Percentiles rank a stretch among this genome's conserved stretches.
phyloP scores from a whole-genome alignment of 2,888 invertebrate genomes.

The Nemotelus pantherinus region DNA sequence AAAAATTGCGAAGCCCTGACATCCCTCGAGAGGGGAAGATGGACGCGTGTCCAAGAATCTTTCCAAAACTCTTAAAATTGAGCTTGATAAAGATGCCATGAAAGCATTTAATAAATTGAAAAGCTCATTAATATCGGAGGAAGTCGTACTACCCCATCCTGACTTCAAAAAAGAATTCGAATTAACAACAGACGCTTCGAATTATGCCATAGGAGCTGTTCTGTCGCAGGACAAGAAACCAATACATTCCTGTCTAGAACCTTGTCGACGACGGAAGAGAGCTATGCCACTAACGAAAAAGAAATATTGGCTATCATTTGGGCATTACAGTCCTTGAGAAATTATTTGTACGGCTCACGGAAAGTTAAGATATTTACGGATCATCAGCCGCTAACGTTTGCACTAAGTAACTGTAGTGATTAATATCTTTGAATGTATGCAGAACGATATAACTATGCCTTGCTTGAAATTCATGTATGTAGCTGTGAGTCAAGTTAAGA shows the following conservation, averaged over 20 bases:
- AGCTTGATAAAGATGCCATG: neutral
- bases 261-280: constrained; percentile 22
- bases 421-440: too few relatives aligned
- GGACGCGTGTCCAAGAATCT: constrained; percentile 23
- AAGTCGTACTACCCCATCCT: constrained; percentile 6
- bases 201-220: constrained; percentile 26
- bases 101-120: constrained; percentile 18
- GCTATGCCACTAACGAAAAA: constrained; percentile 37
- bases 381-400: constrained; percentile 47
- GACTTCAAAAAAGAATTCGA: constrained; percentile 1
- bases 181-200: constrained; percentile 29
- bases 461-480: too few relatives aligned
- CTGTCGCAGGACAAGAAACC: constrained; percentile 23
- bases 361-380: constrained; percentile 36
- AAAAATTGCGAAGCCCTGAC: neutral
- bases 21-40: constrained; percentile 27
- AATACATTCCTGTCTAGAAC: constrained; percentile 26
- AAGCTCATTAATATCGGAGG: constrained; percentile 3
- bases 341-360: constrained; percentile 15
- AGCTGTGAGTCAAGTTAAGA: too few relatives aligned
- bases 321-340: constrained; percentile 13
- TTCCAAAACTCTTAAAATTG: neutral
- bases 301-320: constrained; percentile 41
- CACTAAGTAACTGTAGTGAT: constrained; percentile 45
- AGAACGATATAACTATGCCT: too few relatives aligned